Evolutionary conservation across 2,797 vertebrate genomes (phyloP), one percentile per base, ranked within the genome.

Genomic region (Xenopus petersii): DNA sequence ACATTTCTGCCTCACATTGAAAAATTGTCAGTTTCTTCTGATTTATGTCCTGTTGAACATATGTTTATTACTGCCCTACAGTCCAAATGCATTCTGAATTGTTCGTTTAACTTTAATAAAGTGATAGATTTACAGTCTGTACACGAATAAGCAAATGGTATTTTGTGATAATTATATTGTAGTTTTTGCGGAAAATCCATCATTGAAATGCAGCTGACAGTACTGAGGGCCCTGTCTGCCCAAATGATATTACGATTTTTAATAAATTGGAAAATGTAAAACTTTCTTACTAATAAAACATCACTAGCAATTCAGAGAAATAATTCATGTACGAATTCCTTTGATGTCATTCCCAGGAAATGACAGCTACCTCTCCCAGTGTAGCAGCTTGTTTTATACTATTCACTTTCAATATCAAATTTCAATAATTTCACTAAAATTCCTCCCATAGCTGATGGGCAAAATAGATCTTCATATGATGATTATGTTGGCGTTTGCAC

Each of bases 261-360:
- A 83, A 84, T 81, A 77, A 80, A 74, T 84, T 79, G 67, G 58
- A 64, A 81, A 67, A 71, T 65, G 51, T 80, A 75, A 86, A 83
- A 70, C 70, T 74, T 82, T 82, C 73, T 48, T 67, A 75, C 71
- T 81, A 74, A 66, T 79, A 85, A 84, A 68, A 12, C 59, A 81
- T 79, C 56, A 77, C 58, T 33, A 69, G 81, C 83, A 79, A 83
- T 63, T 71, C 54, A 76, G 42, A 80, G 77, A 80, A 80, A 79
- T 75, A 79, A 79, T 74, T 79, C 73, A 80, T 70, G 69, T 70
- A 67, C 78, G 4, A 71, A 79, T 79, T 74, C 61, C 61, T 86
- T 80, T 77, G 74, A 75, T 79, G 64, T 64, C 13, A 74, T 75
- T 72, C 75, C 68, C n/a, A 80, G 46, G 74, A 81, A 72, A 72